phyloP scores from a whole-genome alignment of 92 coral and sea anemone genomes.

The Parazoanthus swiftii region DNA sequence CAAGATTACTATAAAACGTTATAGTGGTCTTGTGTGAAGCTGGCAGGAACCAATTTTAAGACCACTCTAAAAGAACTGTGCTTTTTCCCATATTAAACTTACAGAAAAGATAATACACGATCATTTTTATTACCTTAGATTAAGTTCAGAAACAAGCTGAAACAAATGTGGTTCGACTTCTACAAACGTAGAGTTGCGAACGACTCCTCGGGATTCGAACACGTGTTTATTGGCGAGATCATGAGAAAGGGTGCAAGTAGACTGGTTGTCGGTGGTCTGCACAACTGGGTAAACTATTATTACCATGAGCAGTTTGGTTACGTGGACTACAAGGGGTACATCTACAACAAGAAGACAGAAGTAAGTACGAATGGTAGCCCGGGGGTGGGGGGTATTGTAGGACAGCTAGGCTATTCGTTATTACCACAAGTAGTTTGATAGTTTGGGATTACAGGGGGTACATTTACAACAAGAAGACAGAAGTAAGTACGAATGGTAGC shows the following conservation, averaged over 20 bases:
- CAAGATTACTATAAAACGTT: too few relatives aligned
- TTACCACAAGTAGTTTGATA: slow-evolving; percentile 38
- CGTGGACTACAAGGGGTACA: slow-evolving; percentile 37
- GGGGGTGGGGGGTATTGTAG: neutral
- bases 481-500: slow-evolving; percentile 7
- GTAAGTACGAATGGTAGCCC: neutral
- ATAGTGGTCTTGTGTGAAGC: too few relatives aligned
- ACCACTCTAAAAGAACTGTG: too few relatives aligned
- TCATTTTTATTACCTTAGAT: neutral
- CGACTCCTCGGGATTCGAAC: slow-evolving; percentile 50
- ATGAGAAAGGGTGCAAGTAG: neutral
- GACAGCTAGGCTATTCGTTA: neutral
- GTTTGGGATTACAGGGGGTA: slow-evolving; percentile 42
- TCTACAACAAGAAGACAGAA: slow-evolving; percentile 11
- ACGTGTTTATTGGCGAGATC: slow-evolving; percentile 47
- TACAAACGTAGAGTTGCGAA: slow-evolving; percentile 35
- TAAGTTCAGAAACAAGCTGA: slow-evolving; percentile 21
- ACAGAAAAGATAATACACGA: too few relatives aligned
- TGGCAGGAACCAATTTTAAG: too few relatives aligned
- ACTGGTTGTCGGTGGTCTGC: slow-evolving; percentile 38
- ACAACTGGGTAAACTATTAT: slow-evolving; percentile 49
- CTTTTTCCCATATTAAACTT: too few relatives aligned
- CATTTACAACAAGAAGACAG: neutral
- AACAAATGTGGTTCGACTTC: slow-evolving; percentile 41
- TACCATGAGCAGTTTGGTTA: slow-evolving; percentile 23